Evolutionary conservation across 2,888 invertebrate species (phyloP).

Genomic region (Cephonodes hylas): DNA sequence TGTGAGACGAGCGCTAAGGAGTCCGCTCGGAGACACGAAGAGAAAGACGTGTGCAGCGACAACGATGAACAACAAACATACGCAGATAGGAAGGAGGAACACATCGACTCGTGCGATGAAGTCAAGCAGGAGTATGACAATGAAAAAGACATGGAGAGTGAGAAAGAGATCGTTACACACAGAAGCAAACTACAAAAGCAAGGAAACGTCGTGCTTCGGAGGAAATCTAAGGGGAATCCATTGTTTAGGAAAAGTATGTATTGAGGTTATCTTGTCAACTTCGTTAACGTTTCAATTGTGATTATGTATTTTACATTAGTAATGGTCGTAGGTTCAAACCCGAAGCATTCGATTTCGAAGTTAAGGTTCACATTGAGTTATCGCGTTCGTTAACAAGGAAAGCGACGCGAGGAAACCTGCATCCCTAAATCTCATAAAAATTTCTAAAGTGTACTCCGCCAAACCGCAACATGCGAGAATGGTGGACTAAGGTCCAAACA

Average conservation of each 20-base stretch:
- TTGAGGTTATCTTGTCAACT: no score
- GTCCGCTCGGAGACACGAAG: slow-evolving; percentile 85
- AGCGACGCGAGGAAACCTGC: no score
- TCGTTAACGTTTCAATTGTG: no score
- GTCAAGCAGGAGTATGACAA: slow-evolving; percentile 59
- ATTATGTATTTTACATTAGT: no score
- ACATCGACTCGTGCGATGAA: slow-evolving; percentile 62
- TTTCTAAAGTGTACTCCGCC: no score
- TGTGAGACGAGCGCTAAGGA: slow-evolving; percentile 86
- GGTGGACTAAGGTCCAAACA: no score
- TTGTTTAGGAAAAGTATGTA: slow-evolving; percentile 86
- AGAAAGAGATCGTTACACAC: slow-evolving; percentile 38
- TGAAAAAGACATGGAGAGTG: slow-evolving; percentile 55
- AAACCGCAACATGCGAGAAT: no score
- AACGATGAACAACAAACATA: slow-evolving; percentile 71
- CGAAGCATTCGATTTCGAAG: no score
- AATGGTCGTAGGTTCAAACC: no score
- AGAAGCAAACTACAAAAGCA: slow-evolving; percentile 65
- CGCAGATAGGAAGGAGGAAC: slow-evolving; percentile 38
- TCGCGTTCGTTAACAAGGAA: no score
- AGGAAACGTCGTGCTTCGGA: slow-evolving; percentile 80
- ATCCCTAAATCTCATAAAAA: no score
- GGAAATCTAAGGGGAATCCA: slow-evolving; percentile 84
- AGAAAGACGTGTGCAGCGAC: slow-evolving; percentile 87
- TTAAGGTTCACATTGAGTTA: no score